Percentiles rank a stretch among this genome's conserved stretches.
Conservation (phyloP, 2,888 invertebrate species). For the Epistrophella euchroma region DNA sequence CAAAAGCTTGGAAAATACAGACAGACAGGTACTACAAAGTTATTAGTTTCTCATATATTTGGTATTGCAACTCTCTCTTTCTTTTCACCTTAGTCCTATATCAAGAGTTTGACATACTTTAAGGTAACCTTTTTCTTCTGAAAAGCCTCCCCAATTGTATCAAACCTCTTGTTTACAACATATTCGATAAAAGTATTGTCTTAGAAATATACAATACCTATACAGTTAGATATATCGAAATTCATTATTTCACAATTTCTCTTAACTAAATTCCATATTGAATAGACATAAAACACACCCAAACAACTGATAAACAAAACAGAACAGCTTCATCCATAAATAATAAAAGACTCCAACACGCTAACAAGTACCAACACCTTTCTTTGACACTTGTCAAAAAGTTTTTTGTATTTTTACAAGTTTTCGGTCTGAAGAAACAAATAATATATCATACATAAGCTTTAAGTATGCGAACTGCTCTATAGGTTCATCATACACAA, state of each 20-base stretch:
- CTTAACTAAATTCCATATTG: conserved; percentile 5
- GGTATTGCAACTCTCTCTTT: too few relatives aligned
- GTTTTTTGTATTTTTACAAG: conserved; percentile 9
- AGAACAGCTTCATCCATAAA: conserved; percentile 46
- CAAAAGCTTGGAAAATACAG: too few relatives aligned
- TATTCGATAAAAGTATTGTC: background rate
- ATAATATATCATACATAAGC: conserved; percentile 31
- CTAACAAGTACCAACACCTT: conserved; percentile 42
- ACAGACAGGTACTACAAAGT: too few relatives aligned
- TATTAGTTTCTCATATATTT: too few relatives aligned
- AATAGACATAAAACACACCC: conserved; percentile 24
- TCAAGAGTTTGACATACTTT: background rate
- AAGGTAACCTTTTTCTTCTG: background rate
- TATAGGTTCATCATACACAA: conserved; percentile 25
- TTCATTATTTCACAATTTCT: conserved; percentile 47
- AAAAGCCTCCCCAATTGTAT: background rate
- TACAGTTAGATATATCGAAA: background rate
- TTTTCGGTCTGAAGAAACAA: conserved; percentile 32
- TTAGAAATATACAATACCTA: background rate
- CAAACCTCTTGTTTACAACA: conserved; percentile 14
- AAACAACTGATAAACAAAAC: conserved; percentile 18
- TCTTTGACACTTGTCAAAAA: conserved; percentile 65
- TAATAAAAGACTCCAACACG: conserved; percentile 36
- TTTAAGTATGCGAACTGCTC: background rate
- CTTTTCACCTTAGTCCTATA: too few relatives aligned